phyloP scores from a whole-genome alignment of 2,888 invertebrate species.

The Dione juno region DNA sequence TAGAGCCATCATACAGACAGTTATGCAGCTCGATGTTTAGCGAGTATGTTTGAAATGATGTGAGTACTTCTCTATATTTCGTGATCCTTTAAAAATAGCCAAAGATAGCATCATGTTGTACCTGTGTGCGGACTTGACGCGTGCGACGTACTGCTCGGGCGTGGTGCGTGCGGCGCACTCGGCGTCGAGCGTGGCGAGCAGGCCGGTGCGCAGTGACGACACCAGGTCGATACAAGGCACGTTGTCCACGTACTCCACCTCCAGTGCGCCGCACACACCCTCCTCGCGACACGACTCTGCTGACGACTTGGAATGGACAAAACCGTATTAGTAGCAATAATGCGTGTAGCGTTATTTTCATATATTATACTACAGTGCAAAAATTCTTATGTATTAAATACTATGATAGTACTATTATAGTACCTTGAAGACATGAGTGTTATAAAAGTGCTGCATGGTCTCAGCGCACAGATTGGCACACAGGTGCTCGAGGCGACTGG shows the following conservation, averaged over 20 bases:
- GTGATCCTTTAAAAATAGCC: too few species aligned
- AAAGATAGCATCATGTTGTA: conserved; percentile 24
- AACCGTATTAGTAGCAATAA: not conserved
- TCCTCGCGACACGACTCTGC: conserved; percentile 95
- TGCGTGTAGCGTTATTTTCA: too few species aligned
- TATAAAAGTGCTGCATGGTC: conserved; percentile 99
- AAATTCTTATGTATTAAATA: too few species aligned
- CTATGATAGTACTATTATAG: too few species aligned
- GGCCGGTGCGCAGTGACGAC: conserved; percentile 94
- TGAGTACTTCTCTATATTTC: too few species aligned
- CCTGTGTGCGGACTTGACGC: conserved; percentile 68
- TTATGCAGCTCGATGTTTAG: too few species aligned
- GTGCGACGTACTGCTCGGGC: conserved; percentile 78
- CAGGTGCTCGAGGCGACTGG: conserved; percentile 94
- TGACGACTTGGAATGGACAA: conserved; percentile 44
- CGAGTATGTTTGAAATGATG: too few species aligned
- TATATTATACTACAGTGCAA: too few species aligned
- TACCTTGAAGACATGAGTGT: conserved; percentile 97
- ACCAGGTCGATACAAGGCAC: conserved; percentile 98
- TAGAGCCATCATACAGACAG: too few species aligned
- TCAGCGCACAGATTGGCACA: conserved; percentile 98
- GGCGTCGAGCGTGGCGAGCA: conserved; percentile 95
- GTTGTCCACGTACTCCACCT: conserved; percentile 97
- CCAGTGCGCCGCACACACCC: conserved; percentile 94
- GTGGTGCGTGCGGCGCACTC: conserved; percentile 93